These are phyloP conservation scores for Benitochromis conjunctus DNA, from an alignment of 2,113 vertebrate genomes.

Conservation along the genomic window DNA sequence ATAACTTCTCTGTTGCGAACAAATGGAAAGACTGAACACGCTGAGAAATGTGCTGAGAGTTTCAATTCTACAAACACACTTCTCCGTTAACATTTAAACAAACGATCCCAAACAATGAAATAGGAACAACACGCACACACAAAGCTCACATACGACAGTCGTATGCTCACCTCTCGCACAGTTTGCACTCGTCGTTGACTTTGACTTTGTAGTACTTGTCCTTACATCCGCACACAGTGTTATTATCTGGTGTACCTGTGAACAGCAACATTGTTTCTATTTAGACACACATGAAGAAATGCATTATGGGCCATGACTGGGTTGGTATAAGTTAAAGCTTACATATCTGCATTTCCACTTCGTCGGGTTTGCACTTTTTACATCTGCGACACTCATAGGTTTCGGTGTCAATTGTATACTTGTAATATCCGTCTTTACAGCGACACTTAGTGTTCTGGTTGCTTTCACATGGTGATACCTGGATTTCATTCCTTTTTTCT, in stretches of 20 bases:
- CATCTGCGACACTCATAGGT: constrained; percentile 29
- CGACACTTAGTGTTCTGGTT: constrained; percentile 24
- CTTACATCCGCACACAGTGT: constrained; percentile 61
- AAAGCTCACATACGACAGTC: not conserved
- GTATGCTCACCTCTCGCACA: constrained; percentile 59
- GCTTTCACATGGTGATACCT: accelerated
- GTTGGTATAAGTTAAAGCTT: constrained; percentile 9
- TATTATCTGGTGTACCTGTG: constrained; percentile 32
- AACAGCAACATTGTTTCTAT: not conserved
- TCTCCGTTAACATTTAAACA: constrained; percentile 25
- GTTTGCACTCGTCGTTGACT: constrained; percentile 23
- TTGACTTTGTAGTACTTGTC: constrained; percentile 23
- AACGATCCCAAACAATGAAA: not conserved
- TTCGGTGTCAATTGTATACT: accelerated
- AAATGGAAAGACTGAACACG: constrained; percentile 42
- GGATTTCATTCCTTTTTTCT: not conserved
- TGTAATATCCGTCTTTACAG: constrained; percentile 50
- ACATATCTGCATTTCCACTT: constrained; percentile 26
- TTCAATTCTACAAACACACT: constrained; percentile 55
- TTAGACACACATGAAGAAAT: not conserved
- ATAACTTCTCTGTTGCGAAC: constrained; percentile 25
- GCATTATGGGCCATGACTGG: not conserved
- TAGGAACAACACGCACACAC: not conserved
- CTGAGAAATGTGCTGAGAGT: constrained; percentile 5
- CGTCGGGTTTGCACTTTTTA: not conserved